Percentiles rank a stretch among this genome's conserved stretches.
Conservation (phyloP, 2,888 invertebrate species). For the Plebejus melissa region DNA sequence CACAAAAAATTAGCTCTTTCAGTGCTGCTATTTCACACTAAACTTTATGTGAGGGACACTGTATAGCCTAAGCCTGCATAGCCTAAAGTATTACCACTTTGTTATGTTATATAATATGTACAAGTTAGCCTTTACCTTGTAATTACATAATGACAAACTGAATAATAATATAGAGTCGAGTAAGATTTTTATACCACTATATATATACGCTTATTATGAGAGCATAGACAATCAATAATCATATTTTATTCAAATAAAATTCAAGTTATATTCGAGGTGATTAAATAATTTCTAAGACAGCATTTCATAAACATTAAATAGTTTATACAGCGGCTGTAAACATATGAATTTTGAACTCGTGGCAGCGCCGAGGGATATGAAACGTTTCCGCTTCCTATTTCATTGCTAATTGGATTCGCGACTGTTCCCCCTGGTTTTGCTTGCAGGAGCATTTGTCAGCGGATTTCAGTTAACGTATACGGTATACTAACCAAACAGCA, state of each 20-base stretch:
- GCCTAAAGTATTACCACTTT: too few relatives aligned
- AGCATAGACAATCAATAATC: neutral
- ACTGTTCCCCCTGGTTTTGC: neutral
- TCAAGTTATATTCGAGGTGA: neutral
- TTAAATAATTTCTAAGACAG: neutral
- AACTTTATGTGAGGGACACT: too few relatives aligned
- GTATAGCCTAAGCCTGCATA: too few relatives aligned
- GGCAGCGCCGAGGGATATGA: slow-evolving; percentile 13
- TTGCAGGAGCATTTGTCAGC: neutral
- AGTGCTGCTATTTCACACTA: too few relatives aligned
- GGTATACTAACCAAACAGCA: too few relatives aligned
- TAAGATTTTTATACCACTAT: too few relatives aligned
- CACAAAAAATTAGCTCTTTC: too few relatives aligned
- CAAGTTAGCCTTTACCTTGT: too few relatives aligned
- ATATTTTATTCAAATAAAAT: neutral
- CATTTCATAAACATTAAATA: slow-evolving; percentile 9
- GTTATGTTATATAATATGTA: too few relatives aligned
- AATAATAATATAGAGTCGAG: too few relatives aligned
- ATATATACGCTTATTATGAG: too few relatives aligned
- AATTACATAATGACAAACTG: too few relatives aligned
- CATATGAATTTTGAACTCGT: slow-evolving; percentile 18
- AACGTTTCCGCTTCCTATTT: slow-evolving; percentile 18
- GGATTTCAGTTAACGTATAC: neutral
- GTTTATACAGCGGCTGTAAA: slow-evolving; percentile 1
- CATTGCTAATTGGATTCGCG: slow-evolving; percentile 19